Evolutionary conservation across 2,797 vertebrate species (phyloP).

Genomic region (Halcyon chelicuti): DNA sequence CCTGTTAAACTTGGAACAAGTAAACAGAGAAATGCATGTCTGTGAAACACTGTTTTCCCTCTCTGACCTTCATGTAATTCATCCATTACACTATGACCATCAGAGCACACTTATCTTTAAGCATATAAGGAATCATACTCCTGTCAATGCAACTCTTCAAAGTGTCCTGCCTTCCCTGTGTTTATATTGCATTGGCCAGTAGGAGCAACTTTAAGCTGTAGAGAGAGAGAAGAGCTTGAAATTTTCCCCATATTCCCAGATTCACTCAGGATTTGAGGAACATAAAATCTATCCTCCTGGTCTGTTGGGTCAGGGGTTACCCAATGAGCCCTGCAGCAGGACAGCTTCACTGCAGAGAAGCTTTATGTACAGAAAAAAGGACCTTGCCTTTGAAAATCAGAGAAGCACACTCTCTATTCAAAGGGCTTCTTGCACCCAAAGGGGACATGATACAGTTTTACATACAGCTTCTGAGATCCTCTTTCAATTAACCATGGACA

Average conservation of each 20-base stretch:
- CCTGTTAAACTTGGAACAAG: neutral
- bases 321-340: neutral
- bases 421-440: neutral
- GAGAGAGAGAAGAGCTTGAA: neutral
- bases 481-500: neutral
- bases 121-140: neutral
- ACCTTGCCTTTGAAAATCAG: neutral
- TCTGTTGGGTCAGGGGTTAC: neutral
- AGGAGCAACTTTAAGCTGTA: neutral
- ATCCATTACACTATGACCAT: neutral
- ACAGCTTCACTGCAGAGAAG: neutral
- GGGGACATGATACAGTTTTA: fast-evolving
- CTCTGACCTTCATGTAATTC: neutral
- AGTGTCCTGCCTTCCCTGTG: neutral
- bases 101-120: neutral
- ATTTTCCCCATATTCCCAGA: neutral
- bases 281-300: neutral
- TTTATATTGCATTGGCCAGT: neutral
- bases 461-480: neutral
- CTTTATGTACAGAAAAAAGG: neutral
- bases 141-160: neutral
- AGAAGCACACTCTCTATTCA: neutral
- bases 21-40: neutral
- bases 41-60: neutral
- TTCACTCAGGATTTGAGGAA: neutral